A percentile compares a stretch with the other conserved stretches of the same genome.
phyloP scores from a whole-genome alignment of 2,113 vertebrate species.

The Bostrychus sinensis region DNA sequence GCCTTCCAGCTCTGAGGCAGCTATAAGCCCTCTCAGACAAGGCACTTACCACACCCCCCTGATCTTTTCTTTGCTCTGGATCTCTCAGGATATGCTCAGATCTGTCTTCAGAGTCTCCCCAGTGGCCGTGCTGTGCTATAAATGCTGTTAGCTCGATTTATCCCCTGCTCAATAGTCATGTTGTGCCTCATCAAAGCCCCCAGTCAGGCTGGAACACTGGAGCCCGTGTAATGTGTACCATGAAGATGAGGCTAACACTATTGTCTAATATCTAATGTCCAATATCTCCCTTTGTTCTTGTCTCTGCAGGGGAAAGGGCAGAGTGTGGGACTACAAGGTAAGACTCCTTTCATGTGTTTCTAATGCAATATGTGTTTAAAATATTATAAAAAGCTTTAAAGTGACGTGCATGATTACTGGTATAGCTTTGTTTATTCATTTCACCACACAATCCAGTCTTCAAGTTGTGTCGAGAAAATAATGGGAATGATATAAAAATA shows the following conservation, averaged over 20 bases:
- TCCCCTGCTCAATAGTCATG: slow-evolving; percentile 59
- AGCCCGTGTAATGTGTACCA: slow-evolving; percentile 39
- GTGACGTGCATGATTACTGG: no score
- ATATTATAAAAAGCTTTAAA: no score
- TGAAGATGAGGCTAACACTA: slow-evolving; percentile 45
- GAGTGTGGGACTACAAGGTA: slow-evolving; percentile 98
- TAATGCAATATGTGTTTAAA: slow-evolving; percentile 15
- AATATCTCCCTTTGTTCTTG: slow-evolving; percentile 38
- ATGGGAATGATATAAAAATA: no score
- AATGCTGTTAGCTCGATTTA: slow-evolving; percentile 66
- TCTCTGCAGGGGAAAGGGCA: slow-evolving; percentile 88
- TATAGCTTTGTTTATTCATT: no score
- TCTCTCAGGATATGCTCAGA: slow-evolving; percentile 49
- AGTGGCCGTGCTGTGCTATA: slow-evolving; percentile 64
- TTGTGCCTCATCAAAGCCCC: slow-evolving; percentile 52
- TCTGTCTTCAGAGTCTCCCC: slow-evolving; percentile 41
- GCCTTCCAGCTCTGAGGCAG: no score
- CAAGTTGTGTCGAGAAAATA: no score
- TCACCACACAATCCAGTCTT: no score
- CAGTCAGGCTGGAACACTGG: slow-evolving; percentile 31
- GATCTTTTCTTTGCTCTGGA: slow-evolving; percentile 37
- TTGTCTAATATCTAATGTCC: no score
- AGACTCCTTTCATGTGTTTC: slow-evolving; percentile 56
- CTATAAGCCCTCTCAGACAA: slow-evolving; percentile 31
- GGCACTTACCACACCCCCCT: slow-evolving; percentile 31